phyloP scores from a whole-genome alignment of 2,888 invertebrate species.

The Dryobota labecula region DNA sequence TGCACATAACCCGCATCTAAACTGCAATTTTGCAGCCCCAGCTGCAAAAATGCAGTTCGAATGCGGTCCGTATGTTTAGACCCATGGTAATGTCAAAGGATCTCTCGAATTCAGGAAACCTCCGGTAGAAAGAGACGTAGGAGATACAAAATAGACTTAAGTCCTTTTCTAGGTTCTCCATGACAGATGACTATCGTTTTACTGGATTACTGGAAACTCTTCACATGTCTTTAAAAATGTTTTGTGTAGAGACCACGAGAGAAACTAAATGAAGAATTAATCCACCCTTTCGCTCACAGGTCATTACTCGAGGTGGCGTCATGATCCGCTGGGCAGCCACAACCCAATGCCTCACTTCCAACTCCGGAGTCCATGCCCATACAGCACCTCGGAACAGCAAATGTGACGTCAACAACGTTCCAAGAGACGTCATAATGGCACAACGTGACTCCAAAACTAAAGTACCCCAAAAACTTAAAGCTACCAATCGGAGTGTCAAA shows the following conservation, averaged over 20 bases:
- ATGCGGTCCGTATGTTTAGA: background rate
- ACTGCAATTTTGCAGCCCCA: background rate
- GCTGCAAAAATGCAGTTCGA: no score
- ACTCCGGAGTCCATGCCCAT: constrained; percentile 73
- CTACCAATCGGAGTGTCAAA: background rate
- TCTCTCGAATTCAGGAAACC: background rate
- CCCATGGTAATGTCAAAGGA: background rate
- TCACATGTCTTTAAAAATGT: background rate
- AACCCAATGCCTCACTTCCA: constrained; percentile 83
- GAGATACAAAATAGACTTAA: background rate
- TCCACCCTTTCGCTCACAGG: constrained; percentile 68
- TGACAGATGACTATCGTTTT: background rate
- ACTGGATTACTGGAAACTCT: background rate
- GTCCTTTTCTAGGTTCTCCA: background rate
- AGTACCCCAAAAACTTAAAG: background rate
- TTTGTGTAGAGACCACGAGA: background rate
- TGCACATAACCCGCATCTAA: background rate
- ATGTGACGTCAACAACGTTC: constrained; percentile 67
- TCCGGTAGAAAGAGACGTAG: background rate
- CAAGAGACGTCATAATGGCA: constrained; percentile 27
- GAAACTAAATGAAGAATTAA: background rate
- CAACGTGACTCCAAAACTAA: constrained; percentile 24
- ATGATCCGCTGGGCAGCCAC: constrained; percentile 88
- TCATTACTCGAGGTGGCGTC: constrained; percentile 85
- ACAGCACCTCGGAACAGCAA: constrained; percentile 74